A percentile compares a stretch with the other conserved stretches of the same genome.
Evolutionary conservation across 2,888 invertebrate genomes (phyloP).

Genomic region (Ochlodes sylvanus): DNA sequence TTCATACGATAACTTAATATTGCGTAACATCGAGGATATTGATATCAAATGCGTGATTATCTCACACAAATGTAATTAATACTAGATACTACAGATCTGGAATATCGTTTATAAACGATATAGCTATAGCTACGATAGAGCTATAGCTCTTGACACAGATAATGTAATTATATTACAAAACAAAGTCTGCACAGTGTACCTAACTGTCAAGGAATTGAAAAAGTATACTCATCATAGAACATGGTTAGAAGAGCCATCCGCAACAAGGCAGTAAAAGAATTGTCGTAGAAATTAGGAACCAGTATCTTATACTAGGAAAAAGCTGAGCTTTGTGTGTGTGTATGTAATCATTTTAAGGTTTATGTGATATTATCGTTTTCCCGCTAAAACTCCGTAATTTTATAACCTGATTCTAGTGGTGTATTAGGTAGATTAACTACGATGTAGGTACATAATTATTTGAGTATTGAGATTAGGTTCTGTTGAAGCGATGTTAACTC

Average conservation of each 20-base stretch:
- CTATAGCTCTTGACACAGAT: constrained; percentile 68
- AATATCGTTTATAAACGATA: constrained; percentile 27
- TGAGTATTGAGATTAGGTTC: too few relatives aligned
- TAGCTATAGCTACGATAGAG: too few relatives aligned
- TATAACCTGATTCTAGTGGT: too few relatives aligned
- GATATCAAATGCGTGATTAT: not conserved
- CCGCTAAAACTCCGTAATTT: too few relatives aligned
- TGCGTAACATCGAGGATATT: not conserved
- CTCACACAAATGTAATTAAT: constrained; percentile 4
- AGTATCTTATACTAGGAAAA: too few relatives aligned
- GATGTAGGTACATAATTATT: too few relatives aligned
- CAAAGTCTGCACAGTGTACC: constrained; percentile 59
- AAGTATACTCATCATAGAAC: constrained; percentile 38
- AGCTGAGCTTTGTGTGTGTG: too few relatives aligned
- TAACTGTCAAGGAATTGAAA: constrained; percentile 52
- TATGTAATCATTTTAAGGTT: too few relatives aligned
- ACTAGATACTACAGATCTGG: not conserved
- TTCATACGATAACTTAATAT: constrained; percentile 1
- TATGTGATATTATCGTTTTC: too few relatives aligned
- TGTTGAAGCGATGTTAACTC: too few relatives aligned
- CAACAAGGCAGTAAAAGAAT: not conserved
- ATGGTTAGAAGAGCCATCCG: not conserved
- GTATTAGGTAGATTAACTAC: too few relatives aligned
- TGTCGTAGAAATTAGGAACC: too few relatives aligned
- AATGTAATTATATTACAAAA: constrained; percentile 49